Conservation (phyloP, 2,797 vertebrate species). For the Falco concolor region DNA sequence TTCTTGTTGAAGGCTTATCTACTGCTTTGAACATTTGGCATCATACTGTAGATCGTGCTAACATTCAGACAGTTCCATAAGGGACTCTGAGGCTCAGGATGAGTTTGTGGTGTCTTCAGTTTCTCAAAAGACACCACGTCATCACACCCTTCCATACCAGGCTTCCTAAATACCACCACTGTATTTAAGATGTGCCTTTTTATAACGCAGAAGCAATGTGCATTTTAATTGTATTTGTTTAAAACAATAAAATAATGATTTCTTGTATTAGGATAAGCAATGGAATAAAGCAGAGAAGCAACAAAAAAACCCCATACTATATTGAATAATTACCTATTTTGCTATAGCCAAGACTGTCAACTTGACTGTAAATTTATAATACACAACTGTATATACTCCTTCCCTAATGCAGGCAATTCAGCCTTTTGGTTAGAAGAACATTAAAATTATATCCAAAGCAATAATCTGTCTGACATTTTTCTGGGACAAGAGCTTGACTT, state of each 20-base stretch:
- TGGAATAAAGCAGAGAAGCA: neutral
- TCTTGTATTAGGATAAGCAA: neutral
- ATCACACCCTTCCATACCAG: neutral
- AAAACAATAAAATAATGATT: neutral
- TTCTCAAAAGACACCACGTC: neutral
- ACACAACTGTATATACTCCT: neutral
- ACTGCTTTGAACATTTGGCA: neutral
- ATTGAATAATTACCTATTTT: neutral
- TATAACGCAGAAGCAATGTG: neutral
- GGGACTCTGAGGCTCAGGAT: neutral
- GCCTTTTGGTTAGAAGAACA: neutral
- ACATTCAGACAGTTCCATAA: neutral
- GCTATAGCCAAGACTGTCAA: neutral
- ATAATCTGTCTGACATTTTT: neutral
- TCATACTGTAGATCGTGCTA: rapidly evolving
- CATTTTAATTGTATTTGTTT: neutral
- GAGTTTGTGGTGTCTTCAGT: neutral
- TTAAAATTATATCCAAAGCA: neutral
- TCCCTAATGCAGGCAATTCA: neutral
- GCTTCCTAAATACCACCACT: neutral
- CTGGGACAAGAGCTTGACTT: neutral
- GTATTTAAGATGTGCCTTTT: neutral
- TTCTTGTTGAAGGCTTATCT: neutral
- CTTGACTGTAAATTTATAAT: neutral
- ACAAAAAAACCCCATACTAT: neutral